Percentiles rank a stretch among this genome's conserved stretches.
These are phyloP conservation scores for Ochropacha duplaris DNA, from an alignment of 2,888 invertebrate species.

Conservation along the genomic window DNA sequence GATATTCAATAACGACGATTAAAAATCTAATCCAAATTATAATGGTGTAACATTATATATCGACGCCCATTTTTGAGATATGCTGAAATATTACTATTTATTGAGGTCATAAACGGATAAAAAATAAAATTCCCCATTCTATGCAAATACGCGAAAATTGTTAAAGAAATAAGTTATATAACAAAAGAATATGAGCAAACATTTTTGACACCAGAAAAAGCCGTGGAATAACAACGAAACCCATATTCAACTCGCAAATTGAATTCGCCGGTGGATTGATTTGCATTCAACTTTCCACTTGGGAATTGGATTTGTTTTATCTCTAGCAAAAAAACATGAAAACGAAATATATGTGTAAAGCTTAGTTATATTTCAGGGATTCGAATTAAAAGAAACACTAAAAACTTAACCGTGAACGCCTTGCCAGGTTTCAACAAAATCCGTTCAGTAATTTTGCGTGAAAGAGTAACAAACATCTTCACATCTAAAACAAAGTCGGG, in stretches of 20 bases:
- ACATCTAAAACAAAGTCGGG: too few relatives aligned
- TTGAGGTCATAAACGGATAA: background rate
- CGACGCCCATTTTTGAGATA: background rate
- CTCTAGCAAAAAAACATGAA: constrained; percentile 15
- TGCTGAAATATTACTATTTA: background rate
- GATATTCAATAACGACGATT: too few relatives aligned
- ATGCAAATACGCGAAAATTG: background rate
- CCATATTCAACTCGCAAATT: constrained; percentile 32
- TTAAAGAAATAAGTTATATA: background rate
- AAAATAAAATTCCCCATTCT: background rate
- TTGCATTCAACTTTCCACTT: constrained; percentile 29
- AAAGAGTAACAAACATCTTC: too few relatives aligned
- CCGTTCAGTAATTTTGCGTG: too few relatives aligned
- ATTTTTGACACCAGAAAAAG: background rate
- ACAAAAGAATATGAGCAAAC: constrained; percentile 2
- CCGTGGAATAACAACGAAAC: background rate
- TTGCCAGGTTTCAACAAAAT: too few relatives aligned
- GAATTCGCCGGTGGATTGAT: constrained; percentile 32
- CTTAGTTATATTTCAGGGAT: constrained; percentile 3
- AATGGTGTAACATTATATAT: too few relatives aligned
- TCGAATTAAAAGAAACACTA: constrained; percentile 3
- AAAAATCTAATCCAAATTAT: too few relatives aligned
- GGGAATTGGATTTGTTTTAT: constrained; percentile 32
- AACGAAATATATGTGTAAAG: constrained; percentile 7
- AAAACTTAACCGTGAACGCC: background rate